Evolutionary conservation across 2,113 vertebrate genomes (phyloP), one percentile per base, ranked within the genome.

Genomic region (Carlito syrichta): DNA sequence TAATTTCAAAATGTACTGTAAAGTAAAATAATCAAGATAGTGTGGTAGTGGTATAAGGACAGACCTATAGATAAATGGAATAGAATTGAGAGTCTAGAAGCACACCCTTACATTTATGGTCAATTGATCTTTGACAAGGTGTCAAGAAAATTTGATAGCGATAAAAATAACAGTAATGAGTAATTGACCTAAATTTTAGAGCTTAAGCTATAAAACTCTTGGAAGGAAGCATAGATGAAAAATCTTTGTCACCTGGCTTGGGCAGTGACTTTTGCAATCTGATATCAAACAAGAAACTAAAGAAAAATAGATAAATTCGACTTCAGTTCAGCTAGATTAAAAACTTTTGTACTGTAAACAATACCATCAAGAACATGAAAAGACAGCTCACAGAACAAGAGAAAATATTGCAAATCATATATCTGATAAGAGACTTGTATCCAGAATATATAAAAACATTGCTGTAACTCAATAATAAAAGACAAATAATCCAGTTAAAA

Each of bases 361-460:
- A n/a, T 68, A 50, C 14, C 9, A 74, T 90, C 22, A 77, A 86
- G 60, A 89, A 83, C 86, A 62, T 63, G 48, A 93, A 91, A 96
- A 89, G 43, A 82, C 43, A 90, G 14, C 3, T 2, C 11, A 78
- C 3, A 77, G 45, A 91, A 87, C 40, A 8, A 32, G 68, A 71
- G 58, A 90, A 93, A 95, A 91, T 83, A 88, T 45, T 88, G 12
- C 22, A 95, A 92, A 71, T 92, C 8, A 48, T 56, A 35, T 69
- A 38, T 79, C 17, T 87, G 54, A 63, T 30, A 23, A 71, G 27
- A 3, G 54, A 73, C 10, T 63, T n/a, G 27, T 40, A 68, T 86
- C n/a, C 50, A 94, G 30, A 71, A 66, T 52, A 60, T 63, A n/a
- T 35, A n/a, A 88, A 91, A 89, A 20, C 14, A 71, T 76, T 77